A percentile compares a stretch with the other conserved stretches of the same genome.
Conservation (phyloP, 2,797 vertebrate species). For the Naso thynnoides region DNA sequence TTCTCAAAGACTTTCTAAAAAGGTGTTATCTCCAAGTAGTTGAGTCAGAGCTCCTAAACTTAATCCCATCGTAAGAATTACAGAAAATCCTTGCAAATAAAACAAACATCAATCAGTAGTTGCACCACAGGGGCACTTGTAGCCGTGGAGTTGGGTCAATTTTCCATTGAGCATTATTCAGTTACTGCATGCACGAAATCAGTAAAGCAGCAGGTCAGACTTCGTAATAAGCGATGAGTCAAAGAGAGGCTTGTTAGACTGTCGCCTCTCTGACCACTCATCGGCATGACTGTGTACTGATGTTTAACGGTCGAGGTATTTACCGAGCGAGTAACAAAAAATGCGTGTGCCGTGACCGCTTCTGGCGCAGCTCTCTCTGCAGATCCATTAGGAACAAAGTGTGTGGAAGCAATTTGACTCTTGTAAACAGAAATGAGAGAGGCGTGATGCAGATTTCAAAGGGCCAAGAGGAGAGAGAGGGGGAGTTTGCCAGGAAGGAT, state of each 20-base stretch:
- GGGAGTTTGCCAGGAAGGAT: constrained; percentile 59
- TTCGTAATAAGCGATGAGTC: constrained; percentile 57
- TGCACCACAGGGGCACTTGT: constrained; percentile 4
- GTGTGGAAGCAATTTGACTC: constrained; percentile 81
- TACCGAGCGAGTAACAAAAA: constrained; percentile 43
- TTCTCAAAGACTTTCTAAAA: constrained; percentile 30
- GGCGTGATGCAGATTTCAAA: constrained; percentile 68
- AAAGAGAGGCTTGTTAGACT: constrained; percentile 52
- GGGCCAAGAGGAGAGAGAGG: constrained; percentile 20
- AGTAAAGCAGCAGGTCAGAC: constrained; percentile 37
- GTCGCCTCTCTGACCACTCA: constrained; percentile 62
- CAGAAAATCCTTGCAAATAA: constrained; percentile 28
- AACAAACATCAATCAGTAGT: constrained; percentile 41
- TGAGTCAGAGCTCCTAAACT: constrained; percentile 58
- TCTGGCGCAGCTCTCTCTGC: constrained; percentile 34
- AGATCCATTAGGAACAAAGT: constrained; percentile 63
- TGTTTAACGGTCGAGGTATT: constrained; percentile 68
- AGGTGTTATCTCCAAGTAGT: constrained; percentile 31
- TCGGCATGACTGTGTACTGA: constrained; percentile 66
- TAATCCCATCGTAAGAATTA: constrained; percentile 37
- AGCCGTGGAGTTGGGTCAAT: constrained; percentile 18
- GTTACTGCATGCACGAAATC: constrained; percentile 44
- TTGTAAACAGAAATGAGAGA: constrained; percentile 77
- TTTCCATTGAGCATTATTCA: constrained; percentile 50
- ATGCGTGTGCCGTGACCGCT: constrained; percentile 40